Evolutionary conservation across 2,113 vertebrate species (phyloP).

Genomic region (Sander vitreus): DNA sequence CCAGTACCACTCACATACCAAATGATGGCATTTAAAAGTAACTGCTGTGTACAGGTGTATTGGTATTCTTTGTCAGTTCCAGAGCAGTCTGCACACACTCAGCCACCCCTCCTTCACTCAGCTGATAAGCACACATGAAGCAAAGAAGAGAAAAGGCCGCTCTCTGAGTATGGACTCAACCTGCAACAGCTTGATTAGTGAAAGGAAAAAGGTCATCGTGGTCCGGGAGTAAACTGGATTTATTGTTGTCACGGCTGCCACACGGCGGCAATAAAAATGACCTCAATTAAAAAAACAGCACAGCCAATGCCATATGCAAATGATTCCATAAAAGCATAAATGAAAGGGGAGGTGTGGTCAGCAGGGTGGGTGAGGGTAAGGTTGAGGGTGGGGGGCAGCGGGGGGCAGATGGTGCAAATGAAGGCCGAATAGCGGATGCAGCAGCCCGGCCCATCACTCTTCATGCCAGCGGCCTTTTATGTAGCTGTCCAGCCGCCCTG

Average conservation of each 20-base stretch:
- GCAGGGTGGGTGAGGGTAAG: conserved; percentile 19
- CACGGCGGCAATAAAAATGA: conserved; percentile 74
- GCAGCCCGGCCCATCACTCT: conserved; percentile 77
- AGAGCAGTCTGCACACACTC: not conserved
- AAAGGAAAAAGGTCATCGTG: conserved; percentile 77
- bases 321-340: conserved; percentile 73
- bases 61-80: conserved; percentile 25
- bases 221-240: conserved; percentile 78
- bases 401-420: conserved; percentile 60
- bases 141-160: conserved; percentile 10
- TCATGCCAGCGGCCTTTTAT: conserved; percentile 81
- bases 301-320: conserved; percentile 82
- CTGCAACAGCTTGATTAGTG: conserved; percentile 73
- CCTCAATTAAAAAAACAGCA: conserved; percentile 78
- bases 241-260: conserved; percentile 69
- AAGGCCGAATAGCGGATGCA: conserved; percentile 48
- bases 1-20: too few species aligned
- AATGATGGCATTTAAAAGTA: too few species aligned
- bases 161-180: conserved; percentile 38
- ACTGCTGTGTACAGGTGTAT: not conserved
- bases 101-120: conserved; percentile 9
- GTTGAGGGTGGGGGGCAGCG: not conserved
- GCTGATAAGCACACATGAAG: conserved; percentile 40
- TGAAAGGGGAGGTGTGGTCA: conserved; percentile 34
- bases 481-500: conserved; percentile 70